A percentile compares a stretch with the other conserved stretches of the same genome.
phyloP scores from a whole-genome alignment of 2,888 invertebrate species.

The Cheilosia vernalis region DNA sequence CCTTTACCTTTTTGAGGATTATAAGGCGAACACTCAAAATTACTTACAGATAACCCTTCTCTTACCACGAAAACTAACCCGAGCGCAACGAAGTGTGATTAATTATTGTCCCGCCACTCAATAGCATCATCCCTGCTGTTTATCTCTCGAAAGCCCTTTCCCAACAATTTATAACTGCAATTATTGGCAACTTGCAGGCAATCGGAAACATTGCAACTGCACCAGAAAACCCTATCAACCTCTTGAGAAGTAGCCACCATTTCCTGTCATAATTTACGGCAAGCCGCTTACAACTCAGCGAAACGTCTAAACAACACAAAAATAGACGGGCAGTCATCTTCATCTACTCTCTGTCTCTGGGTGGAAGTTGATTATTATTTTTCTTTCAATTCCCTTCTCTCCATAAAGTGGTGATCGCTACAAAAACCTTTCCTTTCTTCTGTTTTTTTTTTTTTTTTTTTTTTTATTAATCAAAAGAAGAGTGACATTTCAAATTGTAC shows the following conservation, averaged over 20 bases:
- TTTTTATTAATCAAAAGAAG: constrained; percentile 58
- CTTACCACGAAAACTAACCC: too few species aligned
- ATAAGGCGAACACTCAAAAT: too few species aligned
- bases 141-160: background rate
- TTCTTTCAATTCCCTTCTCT: constrained; percentile 7
- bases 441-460: background rate
- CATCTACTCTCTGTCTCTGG: constrained; percentile 19
- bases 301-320: constrained; percentile 56
- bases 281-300: constrained; percentile 43
- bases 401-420: background rate
- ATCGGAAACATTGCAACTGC: background rate
- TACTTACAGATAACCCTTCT: too few species aligned
- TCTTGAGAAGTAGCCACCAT: constrained; percentile 37
- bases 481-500: constrained; percentile 66
- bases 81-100: too few species aligned
- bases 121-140: too few species aligned
- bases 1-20: too few species aligned
- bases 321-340: constrained; percentile 46
- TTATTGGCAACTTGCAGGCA: background rate
- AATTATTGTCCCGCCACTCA: too few species aligned
- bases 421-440: constrained; percentile 6
- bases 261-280: constrained; percentile 56
- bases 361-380: constrained; percentile 50
- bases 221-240: constrained; percentile 9
- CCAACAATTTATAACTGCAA: background rate